Evolutionary conservation across 37 sponge, comb jelly and placozoan genomes (phyloP), one percentile per base, ranked within the genome.

Genomic region (Halichondria panicea): DNA sequence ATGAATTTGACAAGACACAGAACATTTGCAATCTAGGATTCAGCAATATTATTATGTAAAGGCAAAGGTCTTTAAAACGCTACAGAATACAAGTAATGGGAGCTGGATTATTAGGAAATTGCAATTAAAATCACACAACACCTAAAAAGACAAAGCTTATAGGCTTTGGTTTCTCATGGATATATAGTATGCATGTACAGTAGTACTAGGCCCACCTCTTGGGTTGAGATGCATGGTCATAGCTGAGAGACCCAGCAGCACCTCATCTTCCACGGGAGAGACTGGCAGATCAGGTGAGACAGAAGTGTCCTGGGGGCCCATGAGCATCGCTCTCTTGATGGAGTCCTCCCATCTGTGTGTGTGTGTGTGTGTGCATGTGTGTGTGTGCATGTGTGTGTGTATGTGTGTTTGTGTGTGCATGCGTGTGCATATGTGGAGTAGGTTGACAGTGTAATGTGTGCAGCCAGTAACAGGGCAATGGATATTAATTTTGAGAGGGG

Each of bases 281-380:
- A 44, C 39, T 19, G 74, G 74, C 2, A 74, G 35, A 25, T 74
- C 74, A 43, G 74, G 60, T 25, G 74, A 59, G 11, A 36, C 18
- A 3, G 25, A 22, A n/a, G 40, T 61, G 27, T 68, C 40, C 41
- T 68, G 52, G 31, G 60, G 28, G 30, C 78, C 78, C 31, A 36
- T 54, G n/a, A n/a, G n/a, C 85, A 85, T 85, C 2, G 85, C 78
- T 43, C 73, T 65, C 56, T 64, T 32, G 25, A 85, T 85, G 25
- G 78, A 62, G 1, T 77, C 78, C 39, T 85, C 85, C 85, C 85
- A 85, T 43, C 81, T 80, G 63, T 30, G n/a, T 8, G 39, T 6
- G 27, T 34, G 8, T 46, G 27, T 18, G 11, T 9, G 33, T 15
- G 8, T 27, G 37, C 38, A 33, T 24, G 61, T 19, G 22, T 22